Conservation (phyloP, 1,140 invertebrate species). For the Anastrepha ludens region DNA sequence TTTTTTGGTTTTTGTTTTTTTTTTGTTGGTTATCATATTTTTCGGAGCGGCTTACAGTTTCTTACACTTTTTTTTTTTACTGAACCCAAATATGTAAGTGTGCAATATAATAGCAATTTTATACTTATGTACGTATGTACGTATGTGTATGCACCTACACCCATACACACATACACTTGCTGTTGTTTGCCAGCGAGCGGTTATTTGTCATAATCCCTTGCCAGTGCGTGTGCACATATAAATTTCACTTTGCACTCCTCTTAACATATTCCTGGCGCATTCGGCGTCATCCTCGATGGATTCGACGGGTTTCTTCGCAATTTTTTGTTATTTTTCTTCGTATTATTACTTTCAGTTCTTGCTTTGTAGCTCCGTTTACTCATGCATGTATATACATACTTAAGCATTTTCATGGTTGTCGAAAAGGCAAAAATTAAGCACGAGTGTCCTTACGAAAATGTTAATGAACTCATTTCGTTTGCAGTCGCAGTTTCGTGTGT, state of each 20-base stretch:
- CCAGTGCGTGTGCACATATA: constrained; percentile 40
- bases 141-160: background rate
- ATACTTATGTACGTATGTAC: background rate
- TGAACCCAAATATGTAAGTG: background rate
- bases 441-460: constrained; percentile 54
- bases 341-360: background rate
- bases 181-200: background rate
- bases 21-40: constrained; percentile 2
- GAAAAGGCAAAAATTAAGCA: constrained; percentile 49
- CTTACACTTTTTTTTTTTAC: background rate
- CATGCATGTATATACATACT: background rate
- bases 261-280: background rate
- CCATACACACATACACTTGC: background rate
- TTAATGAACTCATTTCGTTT: constrained; percentile 58
- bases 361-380: background rate
- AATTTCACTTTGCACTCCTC: background rate
- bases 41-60: background rate
- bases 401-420: constrained; percentile 32
- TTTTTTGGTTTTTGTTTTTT: background rate
- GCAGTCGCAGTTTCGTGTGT: constrained; percentile 38
- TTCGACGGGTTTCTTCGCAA: constrained; percentile 10
- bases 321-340: background rate
- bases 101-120: background rate
- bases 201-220: constrained; percentile 29
- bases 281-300: background rate